These are phyloP conservation scores for Diplolepis rosae DNA, from an alignment of 2,888 invertebrate species.

Conservation along the genomic window DNA sequence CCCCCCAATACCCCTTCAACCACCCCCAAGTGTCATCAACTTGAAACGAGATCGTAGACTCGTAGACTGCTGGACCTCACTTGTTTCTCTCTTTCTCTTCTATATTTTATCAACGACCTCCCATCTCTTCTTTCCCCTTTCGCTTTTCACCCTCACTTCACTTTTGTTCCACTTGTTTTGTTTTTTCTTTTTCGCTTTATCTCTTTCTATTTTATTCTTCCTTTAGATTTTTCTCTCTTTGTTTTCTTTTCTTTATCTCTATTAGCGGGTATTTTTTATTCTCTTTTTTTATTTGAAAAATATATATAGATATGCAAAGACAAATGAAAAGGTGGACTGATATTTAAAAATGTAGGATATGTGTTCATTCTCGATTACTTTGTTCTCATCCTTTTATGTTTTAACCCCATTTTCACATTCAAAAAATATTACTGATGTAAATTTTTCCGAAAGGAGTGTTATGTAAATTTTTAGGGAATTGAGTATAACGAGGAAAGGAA, in stretches of 20 bases:
- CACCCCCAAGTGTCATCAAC: constrained; percentile 15
- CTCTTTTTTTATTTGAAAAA: neutral
- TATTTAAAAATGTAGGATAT: constrained; percentile 25
- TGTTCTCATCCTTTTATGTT: neutral
- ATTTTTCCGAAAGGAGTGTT: neutral
- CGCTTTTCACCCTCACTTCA: constrained; percentile 1
- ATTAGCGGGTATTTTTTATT: constrained; percentile 20
- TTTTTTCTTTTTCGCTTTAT: neutral
- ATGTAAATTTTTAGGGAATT: neutral
- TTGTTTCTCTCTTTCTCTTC: constrained; percentile 8
- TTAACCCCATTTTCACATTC: neutral
- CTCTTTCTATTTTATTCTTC: neutral
- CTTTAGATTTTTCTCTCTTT: neutral
- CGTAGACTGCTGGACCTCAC: constrained; percentile 18
- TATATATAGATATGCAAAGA: too few species aligned
- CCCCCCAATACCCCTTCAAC: constrained; percentile 2
- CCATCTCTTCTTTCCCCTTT: neutral
- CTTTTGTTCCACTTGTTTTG: neutral
- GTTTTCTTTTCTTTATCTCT: constrained; percentile 11
- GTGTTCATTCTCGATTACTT: neutral
- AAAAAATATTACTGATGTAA: constrained; percentile 5
- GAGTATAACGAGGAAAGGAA: too few species aligned
- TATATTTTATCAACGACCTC: neutral
- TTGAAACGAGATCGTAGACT: constrained; percentile 17
- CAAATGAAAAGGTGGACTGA: neutral